Evolutionary conservation across 1,140 invertebrate species (phyloP).

Genomic region (Apis mellifera): DNA sequence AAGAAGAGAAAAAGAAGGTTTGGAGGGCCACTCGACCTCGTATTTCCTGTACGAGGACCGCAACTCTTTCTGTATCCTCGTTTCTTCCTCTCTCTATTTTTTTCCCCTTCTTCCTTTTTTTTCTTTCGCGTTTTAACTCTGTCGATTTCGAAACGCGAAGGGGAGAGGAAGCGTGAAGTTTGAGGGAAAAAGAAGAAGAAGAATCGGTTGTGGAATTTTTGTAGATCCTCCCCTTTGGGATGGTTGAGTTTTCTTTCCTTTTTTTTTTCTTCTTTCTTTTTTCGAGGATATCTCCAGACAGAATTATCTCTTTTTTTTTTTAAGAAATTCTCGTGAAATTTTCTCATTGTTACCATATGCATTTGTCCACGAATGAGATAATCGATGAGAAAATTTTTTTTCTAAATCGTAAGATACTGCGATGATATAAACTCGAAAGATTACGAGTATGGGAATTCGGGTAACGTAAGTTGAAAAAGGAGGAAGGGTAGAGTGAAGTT

Average conservation of each 20-base stretch:
- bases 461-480: neutral
- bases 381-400: too few relatives aligned
- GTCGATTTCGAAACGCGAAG: neutral
- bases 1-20: constrained; percentile 11
- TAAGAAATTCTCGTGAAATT: neutral
- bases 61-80: constrained; percentile 24
- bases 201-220: neutral
- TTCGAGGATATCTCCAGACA: neutral
- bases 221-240: neutral
- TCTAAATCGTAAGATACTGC: neutral
- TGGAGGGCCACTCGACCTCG: constrained; percentile 44
- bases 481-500: neutral
- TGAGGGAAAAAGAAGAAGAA: neutral
- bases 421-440: neutral
- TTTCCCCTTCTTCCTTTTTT: neutral
- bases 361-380: too few relatives aligned
- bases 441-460: neutral
- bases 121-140: neutral
- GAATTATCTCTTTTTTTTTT: neutral
- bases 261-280: neutral
- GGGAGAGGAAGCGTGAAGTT: neutral
- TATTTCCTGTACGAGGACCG: constrained; percentile 38
- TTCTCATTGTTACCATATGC: neutral
- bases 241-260: neutral
- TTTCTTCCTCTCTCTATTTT: neutral